These are phyloP conservation scores for Nannoperca obscura DNA, from an alignment of 2,797 vertebrate genomes.

Conservation along the genomic window DNA sequence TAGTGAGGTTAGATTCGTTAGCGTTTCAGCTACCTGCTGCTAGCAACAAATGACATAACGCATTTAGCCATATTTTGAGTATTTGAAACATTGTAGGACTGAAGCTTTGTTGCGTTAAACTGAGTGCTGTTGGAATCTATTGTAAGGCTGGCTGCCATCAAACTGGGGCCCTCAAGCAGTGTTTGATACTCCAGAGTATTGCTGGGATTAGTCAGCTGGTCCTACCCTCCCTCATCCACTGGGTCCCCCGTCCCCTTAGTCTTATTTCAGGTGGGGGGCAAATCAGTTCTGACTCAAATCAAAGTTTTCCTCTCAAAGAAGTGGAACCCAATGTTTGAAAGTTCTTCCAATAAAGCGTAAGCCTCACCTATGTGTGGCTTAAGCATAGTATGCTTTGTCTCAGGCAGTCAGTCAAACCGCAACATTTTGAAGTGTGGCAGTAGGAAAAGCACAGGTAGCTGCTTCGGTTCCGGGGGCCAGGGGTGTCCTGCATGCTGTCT, in stretches of 20 bases:
- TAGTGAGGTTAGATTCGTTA: neutral
- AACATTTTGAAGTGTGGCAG: no score
- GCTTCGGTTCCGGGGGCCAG: neutral
- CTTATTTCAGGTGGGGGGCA: neutral
- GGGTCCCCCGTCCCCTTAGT: neutral
- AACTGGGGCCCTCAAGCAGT: no score
- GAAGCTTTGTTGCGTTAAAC: no score
- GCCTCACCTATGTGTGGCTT: neutral
- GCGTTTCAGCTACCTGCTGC: neutral
- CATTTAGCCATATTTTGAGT: neutral
- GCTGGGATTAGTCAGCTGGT: neutral
- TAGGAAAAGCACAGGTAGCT: conserved; percentile 5
- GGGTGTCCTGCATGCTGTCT: neutral
- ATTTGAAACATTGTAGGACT: neutral
- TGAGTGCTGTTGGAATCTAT: neutral
- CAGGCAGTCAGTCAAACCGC: neutral
- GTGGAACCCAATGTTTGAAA: neutral
- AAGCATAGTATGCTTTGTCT: neutral
- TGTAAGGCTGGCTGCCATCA: neutral
- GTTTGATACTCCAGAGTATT: neutral
- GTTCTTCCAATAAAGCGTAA: neutral
- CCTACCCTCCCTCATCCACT: neutral
- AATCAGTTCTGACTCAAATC: neutral
- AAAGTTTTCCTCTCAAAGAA: neutral
- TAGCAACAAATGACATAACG: neutral